These are phyloP conservation scores for Actenoides lindsayi DNA, from an alignment of 2,113 vertebrate species.

Conservation along the genomic window DNA sequence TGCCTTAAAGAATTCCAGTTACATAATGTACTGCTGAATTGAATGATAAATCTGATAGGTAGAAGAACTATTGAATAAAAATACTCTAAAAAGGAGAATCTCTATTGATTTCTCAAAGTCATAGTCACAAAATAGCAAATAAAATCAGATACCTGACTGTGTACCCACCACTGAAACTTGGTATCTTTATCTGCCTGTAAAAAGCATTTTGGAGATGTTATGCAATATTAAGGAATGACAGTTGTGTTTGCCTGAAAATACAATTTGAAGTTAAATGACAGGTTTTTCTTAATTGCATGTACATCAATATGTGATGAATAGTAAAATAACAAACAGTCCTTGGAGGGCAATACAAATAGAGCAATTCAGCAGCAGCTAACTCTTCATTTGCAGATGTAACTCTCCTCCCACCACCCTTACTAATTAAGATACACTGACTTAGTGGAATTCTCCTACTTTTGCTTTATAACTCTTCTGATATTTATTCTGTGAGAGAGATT, in stretches of 20 bases:
- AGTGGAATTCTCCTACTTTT: background rate
- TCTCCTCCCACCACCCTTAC: rapidly evolving
- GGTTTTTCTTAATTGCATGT: background rate
- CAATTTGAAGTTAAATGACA: background rate
- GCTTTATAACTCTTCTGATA: background rate
- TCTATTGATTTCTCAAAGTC: background rate
- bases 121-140: background rate
- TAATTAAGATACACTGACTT: background rate
- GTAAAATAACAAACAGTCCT: background rate
- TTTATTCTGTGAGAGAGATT: background rate
- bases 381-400: background rate
- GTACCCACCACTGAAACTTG: background rate
- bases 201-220: background rate
- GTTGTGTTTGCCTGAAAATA: background rate
- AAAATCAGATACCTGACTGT: background rate
- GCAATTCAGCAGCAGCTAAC: background rate
- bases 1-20: background rate
- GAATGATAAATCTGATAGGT: background rate
- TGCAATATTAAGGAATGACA: background rate
- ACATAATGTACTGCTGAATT: background rate
- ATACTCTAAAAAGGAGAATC: background rate
- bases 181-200: background rate
- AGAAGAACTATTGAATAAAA: background rate
- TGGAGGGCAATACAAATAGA: background rate
- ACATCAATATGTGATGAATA: background rate